Percentiles rank a stretch among this genome's conserved stretches.
Conservation (phyloP, 2,113 vertebrate species). For the Mustelus asterias region DNA sequence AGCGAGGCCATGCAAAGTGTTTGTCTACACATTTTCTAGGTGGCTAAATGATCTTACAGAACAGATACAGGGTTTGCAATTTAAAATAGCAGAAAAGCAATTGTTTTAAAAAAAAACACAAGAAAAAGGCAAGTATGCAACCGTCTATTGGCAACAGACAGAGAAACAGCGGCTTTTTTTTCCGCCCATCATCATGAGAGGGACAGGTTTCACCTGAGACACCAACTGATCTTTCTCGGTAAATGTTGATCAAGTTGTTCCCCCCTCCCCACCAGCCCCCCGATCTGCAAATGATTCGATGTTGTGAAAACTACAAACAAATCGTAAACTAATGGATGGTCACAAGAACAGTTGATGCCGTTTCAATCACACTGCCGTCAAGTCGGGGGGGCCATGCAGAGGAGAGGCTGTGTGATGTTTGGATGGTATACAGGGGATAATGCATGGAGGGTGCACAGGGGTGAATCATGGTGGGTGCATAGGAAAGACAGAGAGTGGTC, state of each 20-base stretch:
- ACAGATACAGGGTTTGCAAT: slow-evolving; percentile 35
- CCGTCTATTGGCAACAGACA: background rate
- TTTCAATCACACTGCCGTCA: background rate
- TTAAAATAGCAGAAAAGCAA: slow-evolving; percentile 10
- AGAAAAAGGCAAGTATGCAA: slow-evolving; percentile 7
- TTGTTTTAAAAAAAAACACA: background rate
- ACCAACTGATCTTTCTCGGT: background rate
- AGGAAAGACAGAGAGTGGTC: background rate
- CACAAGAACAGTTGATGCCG: background rate
- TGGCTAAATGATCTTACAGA: slow-evolving; percentile 1
- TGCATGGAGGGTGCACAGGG: background rate
- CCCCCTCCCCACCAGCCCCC: too few species aligned
- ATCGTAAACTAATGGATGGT: background rate
- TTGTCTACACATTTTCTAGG: slow-evolving; percentile 15
- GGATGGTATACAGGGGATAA: background rate
- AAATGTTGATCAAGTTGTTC: background rate
- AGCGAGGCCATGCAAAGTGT: slow-evolving; percentile 27
- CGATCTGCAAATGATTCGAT: background rate
- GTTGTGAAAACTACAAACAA: background rate
- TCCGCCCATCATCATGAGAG: background rate
- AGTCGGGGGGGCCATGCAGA: background rate
- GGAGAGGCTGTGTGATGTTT: background rate
- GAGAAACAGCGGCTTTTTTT: background rate
- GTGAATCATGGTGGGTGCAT: too few species aligned
- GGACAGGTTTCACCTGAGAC: background rate